These are phyloP conservation scores for Microcebus jonahi DNA, from an alignment of 2,113 vertebrate species.

Conservation along the genomic window DNA sequence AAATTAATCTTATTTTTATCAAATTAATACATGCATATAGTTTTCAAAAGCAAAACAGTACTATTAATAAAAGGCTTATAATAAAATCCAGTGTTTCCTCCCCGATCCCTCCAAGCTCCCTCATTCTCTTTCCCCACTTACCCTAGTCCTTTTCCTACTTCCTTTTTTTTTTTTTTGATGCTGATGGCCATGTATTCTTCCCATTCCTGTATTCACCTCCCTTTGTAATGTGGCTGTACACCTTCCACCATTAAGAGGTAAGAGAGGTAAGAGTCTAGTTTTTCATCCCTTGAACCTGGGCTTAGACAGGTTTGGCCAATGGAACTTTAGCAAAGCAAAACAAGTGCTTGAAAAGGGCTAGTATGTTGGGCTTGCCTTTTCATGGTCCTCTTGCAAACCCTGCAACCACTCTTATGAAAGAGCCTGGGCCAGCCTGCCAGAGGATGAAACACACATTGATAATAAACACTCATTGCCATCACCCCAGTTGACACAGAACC, in stretches of 20 bases:
- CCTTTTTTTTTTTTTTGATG: background rate
- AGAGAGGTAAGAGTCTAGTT: background rate
- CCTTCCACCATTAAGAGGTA: background rate
- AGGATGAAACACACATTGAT: background rate
- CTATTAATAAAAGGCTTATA: background rate
- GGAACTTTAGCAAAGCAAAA: background rate
- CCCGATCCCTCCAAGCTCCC: too few species aligned
- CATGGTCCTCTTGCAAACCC: background rate
- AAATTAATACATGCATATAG: background rate
- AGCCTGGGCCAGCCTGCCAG: background rate
- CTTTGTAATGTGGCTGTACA: background rate
- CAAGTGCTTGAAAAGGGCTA: background rate
- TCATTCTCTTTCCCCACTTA: background rate
- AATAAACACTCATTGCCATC: background rate
- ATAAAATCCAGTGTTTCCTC: background rate
- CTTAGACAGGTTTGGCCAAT: background rate
- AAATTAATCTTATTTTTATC: background rate
- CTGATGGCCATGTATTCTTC: background rate
- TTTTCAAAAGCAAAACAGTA: background rate
- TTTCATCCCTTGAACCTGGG: background rate
- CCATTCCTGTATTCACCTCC: background rate
- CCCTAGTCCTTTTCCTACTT: background rate
- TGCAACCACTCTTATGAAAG: background rate
- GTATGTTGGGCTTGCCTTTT: background rate
- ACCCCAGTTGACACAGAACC: background rate